Base-by-base conservation (phyloP, 2,888 invertebrate genomes). In the Autographa pulchrina region DNA sequence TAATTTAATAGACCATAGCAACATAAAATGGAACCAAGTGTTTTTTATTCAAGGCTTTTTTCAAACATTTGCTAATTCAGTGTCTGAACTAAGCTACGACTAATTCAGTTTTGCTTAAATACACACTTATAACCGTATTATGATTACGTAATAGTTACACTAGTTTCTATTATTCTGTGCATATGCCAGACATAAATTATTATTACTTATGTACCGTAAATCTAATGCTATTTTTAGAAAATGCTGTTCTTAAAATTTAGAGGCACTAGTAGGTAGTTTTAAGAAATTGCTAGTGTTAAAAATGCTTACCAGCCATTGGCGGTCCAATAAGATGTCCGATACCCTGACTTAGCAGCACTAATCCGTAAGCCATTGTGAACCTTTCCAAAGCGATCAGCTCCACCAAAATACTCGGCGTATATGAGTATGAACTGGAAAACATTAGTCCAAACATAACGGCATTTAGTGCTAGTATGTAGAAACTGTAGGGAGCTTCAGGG, bases 251-350 rank as follows among this genome's bases (percentile, higher is more conserved):
- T 6, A 35, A 6, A 8, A 8, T 35, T 35, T 35, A 5, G 6
- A 35, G 35, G 5, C 35, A 35, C 35, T 35, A 8, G 8, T 35
- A 35, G 6, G 8, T 35, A 35, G 6, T 35, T 5, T 35, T 35
- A 35, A 6, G 25, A 25, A 25, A 25, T 25, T 25, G 25, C 0
- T 1, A 38, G 2, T 1, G 11, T 11, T 38, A 11, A 38, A 35
- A 38, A 38, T 9, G 43, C 92, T 91, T 77, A 97, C 99, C 99
- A 89, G 98, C 99, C 85, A 99, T 96, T n/a, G 99, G 99, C 8
- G 99, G 99, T 75, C 99, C 99, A 74, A 98, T 95, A 63, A 99
- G 96, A 95, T 98, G 99, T 62, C 99, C 99, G 81, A 99, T 96
- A 18, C 99, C 99, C 93, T 99, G 99, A 79, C 98, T 98, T 72